Base-by-base conservation (phyloP, 1,140 invertebrate species). In the Paraescarpia echinospica region DNA sequence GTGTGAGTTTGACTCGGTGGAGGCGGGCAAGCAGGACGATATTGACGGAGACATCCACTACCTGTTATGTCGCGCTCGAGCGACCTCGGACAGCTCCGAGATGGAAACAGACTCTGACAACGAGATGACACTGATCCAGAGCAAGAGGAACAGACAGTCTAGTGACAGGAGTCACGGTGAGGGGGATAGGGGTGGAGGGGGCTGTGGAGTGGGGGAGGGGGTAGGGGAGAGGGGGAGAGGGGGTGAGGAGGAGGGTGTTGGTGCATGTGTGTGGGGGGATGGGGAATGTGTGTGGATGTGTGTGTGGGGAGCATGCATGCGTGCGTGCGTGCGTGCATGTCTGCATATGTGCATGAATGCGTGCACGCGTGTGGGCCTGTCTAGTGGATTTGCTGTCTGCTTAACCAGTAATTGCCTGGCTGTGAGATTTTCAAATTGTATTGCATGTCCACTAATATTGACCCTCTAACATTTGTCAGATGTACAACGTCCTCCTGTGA, bases 1-100 rank as follows among this genome's bases (percentile, higher is more conserved):
- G 4, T 96, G 96, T 93, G 96, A 96, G 91, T 95, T 95, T 91
- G 94, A 94, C 14, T 95, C 96, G 51, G 94, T 95, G 41, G 95
- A 93, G 48, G 93, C 95, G 51, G 94, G 94, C 93, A 92, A 95
- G 12, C 93, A 94, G n/a, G 95, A 95, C 92, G 94, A 94, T 33
- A 93, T 95, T 9, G 94, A 95, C 92, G 94, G 94, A 59, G 95
- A 95, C 91, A 94, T 95, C 1, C 94, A 96, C 89, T 93, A 95
- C 48, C 91, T 95, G 91, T 94, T 95, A 93, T 94, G 94, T 91
- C 92, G 93, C 33, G 94, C 94, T 77, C 51, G 94, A 27, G 92
- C 94, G 90, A 96, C 97, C 92, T 97, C 97, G 0, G 97, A 97
- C 94, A 97, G 97, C 33, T 97, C 97, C 6, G 97, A 97, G 14